Conservation (phyloP, 2,113 vertebrate species). For the Herpetotheres cachinnans region DNA sequence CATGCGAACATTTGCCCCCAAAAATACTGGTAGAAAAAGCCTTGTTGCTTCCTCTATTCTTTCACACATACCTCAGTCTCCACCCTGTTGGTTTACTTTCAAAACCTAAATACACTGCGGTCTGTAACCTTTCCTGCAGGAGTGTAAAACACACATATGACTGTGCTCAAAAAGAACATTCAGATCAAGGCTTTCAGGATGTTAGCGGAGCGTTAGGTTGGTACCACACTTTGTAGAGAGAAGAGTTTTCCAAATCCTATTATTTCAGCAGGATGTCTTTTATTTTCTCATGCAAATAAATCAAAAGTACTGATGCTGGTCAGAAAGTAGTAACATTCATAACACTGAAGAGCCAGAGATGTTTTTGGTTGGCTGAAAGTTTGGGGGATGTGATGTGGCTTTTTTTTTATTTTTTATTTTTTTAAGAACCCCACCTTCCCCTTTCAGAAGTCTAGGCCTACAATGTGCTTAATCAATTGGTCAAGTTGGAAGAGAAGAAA, state of each 20-base stretch:
- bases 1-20: accelerated
- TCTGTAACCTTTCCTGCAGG: not conserved
- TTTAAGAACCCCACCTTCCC: not conserved
- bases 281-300: not conserved
- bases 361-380: not conserved
- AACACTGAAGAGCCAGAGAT: not conserved
- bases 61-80: accelerated
- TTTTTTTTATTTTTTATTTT: not conserved
- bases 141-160: accelerated
- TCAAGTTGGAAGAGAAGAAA: not conserved
- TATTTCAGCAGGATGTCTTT: not conserved
- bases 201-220: accelerated
- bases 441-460: not conserved
- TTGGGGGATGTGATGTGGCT: not conserved
- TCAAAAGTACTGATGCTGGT: not conserved
- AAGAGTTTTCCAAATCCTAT: not conserved
- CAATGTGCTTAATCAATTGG: not conserved
- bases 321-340: not conserved
- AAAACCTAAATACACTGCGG: not conserved
- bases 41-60: not conserved
- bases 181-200: not conserved
- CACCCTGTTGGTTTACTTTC: not conserved
- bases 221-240: not conserved
- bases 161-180: not conserved
- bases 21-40: accelerated